Evolutionary conservation across 1,140 invertebrate genomes (phyloP).

Genomic region (Drosophila pseudoananassae): DNA sequence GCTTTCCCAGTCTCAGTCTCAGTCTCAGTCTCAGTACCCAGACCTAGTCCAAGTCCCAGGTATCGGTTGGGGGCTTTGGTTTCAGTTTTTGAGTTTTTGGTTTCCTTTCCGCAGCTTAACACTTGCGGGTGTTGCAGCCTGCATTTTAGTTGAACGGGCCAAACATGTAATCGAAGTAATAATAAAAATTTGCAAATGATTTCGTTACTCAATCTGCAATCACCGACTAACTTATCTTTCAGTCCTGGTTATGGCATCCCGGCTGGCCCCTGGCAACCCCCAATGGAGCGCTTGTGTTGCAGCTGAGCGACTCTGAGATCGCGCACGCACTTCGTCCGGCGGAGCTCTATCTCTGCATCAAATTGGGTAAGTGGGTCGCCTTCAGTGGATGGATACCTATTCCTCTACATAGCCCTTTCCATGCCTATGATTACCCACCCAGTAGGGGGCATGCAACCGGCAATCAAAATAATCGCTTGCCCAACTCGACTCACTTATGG

Average conservation of each 20-base stretch:
- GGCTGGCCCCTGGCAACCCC: conserved; percentile 82
- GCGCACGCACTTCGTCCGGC: conserved; percentile 67
- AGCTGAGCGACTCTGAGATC: conserved; percentile 79
- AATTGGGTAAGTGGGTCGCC: conserved; percentile 79
- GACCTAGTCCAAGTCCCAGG: conserved; percentile 25
- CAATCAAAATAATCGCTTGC: conserved; percentile 40
- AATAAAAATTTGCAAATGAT: conserved; percentile 82
- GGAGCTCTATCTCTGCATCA: conserved; percentile 82
- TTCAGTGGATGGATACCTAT: neutral
- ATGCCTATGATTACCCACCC: conserved; percentile 20
- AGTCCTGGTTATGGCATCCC: conserved; percentile 81
- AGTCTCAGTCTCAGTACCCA: conserved; percentile 28
- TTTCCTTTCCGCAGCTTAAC: conserved; percentile 76
- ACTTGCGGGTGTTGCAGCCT: conserved; percentile 80
- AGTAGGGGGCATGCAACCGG: conserved; percentile 3
- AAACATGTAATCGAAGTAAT: conserved; percentile 78
- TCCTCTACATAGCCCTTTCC: conserved; percentile 6
- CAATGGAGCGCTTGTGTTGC: conserved; percentile 78
- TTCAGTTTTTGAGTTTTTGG: conserved; percentile 47
- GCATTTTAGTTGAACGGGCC: conserved; percentile 45
- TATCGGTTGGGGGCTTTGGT: conserved; percentile 35
- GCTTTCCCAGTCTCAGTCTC: conserved; percentile 52
- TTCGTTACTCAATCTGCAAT: conserved; percentile 78
- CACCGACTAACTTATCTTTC: conserved; percentile 40
- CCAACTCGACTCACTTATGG: conserved; percentile 14